phyloP scores from a whole-genome alignment of 2,113 vertebrate species.

The Entomyzon cyanotis region DNA sequence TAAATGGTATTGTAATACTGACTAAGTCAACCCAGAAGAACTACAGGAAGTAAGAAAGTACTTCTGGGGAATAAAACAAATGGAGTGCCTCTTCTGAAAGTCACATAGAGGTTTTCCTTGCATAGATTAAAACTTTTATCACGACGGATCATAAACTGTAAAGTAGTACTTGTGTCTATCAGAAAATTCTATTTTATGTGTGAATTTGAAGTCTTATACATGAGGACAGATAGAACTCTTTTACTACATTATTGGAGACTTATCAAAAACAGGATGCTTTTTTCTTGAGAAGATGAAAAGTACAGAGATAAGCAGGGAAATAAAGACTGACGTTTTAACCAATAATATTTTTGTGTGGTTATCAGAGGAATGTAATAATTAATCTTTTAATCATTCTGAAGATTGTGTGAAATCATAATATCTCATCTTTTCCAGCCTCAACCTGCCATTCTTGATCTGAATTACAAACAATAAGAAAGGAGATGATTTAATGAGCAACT shows the following conservation, averaged over 20 bases:
- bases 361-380: slow-evolving; percentile 70
- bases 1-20: not conserved
- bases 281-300: slow-evolving; percentile 62
- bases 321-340: slow-evolving; percentile 61
- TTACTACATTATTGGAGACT: slow-evolving; percentile 25
- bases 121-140: slow-evolving; percentile 3
- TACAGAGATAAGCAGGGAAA: slow-evolving; percentile 57
- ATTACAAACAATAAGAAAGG: slow-evolving; percentile 62
- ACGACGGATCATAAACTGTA: not conserved
- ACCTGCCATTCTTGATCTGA: slow-evolving; percentile 65
- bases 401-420: slow-evolving; percentile 54
- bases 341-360: slow-evolving; percentile 67
- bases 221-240: slow-evolving; percentile 5
- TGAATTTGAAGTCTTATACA: slow-evolving; percentile 1
- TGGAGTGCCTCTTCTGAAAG: not conserved
- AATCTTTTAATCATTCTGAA: slow-evolving; percentile 60
- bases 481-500: slow-evolving; percentile 60
- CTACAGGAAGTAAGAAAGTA: not conserved
- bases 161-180: not conserved
- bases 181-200: not conserved
- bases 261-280: slow-evolving; percentile 52
- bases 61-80: not conserved
- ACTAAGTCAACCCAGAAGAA: not conserved
- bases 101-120: not conserved
- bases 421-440: slow-evolving; percentile 62